Evolutionary conservation across 2,113 vertebrate genomes (phyloP).

Genomic region (Emydocephalus ijimae): DNA sequence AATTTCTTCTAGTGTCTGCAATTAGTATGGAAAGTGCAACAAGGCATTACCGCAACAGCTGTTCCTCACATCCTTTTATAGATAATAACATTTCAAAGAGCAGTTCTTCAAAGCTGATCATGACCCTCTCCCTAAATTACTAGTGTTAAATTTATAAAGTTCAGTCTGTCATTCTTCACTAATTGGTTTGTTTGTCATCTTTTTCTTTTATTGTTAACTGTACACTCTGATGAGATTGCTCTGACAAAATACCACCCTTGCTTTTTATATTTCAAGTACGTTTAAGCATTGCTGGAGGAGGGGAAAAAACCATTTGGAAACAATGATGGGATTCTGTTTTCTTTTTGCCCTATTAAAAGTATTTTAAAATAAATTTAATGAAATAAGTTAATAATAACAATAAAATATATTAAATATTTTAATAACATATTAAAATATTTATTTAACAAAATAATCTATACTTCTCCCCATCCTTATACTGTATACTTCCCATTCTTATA

Average conservation of each 20-base stretch:
- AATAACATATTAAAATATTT: not conserved
- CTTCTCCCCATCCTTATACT: not conserved
- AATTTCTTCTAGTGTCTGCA: not conserved
- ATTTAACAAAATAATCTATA: not conserved
- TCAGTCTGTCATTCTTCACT: not conserved
- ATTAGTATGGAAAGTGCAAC: not conserved
- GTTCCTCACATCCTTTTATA: not conserved
- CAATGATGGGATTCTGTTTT: not conserved
- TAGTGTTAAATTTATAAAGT: not conserved
- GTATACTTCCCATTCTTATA: not conserved
- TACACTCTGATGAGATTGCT: not conserved
- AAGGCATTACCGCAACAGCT: fast-evolving
- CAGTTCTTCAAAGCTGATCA: not conserved
- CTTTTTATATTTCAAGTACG: not conserved
- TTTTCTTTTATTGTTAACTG: not conserved
- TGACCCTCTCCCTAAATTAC: not conserved
- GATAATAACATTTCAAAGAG: not conserved
- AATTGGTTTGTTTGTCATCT: not conserved
- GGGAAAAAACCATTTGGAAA: not conserved
- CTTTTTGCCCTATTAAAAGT: not conserved
- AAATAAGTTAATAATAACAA: not conserved
- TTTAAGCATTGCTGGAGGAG: not conserved
- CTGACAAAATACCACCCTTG: not conserved
- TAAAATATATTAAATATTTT: not conserved
- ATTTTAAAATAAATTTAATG: not conserved